phyloP scores from a whole-genome alignment of 2,797 vertebrate species.

The Lerista edwardsae region DNA sequence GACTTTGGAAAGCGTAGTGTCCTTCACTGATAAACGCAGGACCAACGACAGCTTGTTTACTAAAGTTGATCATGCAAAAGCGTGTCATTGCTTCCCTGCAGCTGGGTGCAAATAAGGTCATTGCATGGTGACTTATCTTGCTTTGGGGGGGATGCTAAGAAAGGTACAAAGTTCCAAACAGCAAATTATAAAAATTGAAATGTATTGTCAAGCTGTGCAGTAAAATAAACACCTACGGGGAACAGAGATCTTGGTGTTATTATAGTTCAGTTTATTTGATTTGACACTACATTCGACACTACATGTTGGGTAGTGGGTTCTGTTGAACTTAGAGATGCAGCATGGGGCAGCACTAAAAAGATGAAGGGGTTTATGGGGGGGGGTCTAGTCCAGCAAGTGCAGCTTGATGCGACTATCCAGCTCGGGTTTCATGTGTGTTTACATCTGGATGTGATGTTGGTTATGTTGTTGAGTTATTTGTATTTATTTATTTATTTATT shows the following conservation, averaged over 20 bases:
- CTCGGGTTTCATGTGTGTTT: background rate
- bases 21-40: fast-evolving
- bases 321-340: background rate
- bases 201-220: background rate
- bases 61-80: background rate
- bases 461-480: no score
- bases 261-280: no score
- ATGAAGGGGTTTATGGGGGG: background rate
- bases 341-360: background rate
- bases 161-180: background rate
- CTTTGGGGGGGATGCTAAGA: background rate
- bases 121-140: background rate
- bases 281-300: no score
- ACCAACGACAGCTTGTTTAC: conserved; percentile 13
- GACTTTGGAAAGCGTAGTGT: background rate
- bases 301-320: no score
- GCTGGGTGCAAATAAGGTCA: background rate
- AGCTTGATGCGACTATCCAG: background rate
- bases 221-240: background rate
- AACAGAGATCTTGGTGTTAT: background rate
- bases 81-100: fast-evolving
- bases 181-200: background rate
- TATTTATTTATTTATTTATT: no score
- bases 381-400: background rate
- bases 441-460: background rate